Evolutionary conservation across 2,113 vertebrate species (phyloP).

Genomic region (Brachionichthys hirsutus): DNA sequence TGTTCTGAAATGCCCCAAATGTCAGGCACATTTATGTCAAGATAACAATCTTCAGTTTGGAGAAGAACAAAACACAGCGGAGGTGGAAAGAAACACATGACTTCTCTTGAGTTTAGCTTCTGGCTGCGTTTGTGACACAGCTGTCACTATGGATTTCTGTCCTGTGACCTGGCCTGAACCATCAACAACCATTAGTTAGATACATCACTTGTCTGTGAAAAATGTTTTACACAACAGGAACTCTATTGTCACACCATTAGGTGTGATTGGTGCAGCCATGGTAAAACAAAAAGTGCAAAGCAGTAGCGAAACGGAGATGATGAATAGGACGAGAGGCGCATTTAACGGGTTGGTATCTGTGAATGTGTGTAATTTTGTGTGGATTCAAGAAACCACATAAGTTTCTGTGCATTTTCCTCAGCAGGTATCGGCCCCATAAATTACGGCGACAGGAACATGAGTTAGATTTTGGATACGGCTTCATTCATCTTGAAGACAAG

Average conservation of each 20-base stretch:
- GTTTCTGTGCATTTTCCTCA: too few relatives aligned
- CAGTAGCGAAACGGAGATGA: too few relatives aligned
- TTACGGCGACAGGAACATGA: too few relatives aligned
- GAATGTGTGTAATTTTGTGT: too few relatives aligned
- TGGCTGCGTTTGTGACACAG: neutral
- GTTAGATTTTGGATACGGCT: too few relatives aligned
- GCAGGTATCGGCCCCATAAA: too few relatives aligned
- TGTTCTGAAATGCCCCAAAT: neutral
- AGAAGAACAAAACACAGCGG: neutral
- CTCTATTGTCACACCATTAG: neutral
- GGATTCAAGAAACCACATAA: too few relatives aligned
- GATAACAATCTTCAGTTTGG: neutral
- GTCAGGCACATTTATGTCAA: constrained; percentile 1
- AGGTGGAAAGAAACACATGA: neutral
- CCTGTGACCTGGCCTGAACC: constrained; percentile 19
- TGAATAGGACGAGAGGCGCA: too few relatives aligned
- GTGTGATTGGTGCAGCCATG: too few relatives aligned
- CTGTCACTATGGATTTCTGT: constrained; percentile 20
- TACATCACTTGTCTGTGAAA: constrained; percentile 1
- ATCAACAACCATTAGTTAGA: neutral
- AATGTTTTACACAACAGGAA: neutral
- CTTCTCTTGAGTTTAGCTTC: neutral
- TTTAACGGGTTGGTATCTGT: too few relatives aligned
- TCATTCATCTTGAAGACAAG: too few relatives aligned
- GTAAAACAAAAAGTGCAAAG: neutral